Percentiles rank a stretch among this genome's conserved stretches.
These are phyloP conservation scores for Sparidentex hasta DNA, from an alignment of 2,797 vertebrate genomes.

Conservation along the genomic window DNA sequence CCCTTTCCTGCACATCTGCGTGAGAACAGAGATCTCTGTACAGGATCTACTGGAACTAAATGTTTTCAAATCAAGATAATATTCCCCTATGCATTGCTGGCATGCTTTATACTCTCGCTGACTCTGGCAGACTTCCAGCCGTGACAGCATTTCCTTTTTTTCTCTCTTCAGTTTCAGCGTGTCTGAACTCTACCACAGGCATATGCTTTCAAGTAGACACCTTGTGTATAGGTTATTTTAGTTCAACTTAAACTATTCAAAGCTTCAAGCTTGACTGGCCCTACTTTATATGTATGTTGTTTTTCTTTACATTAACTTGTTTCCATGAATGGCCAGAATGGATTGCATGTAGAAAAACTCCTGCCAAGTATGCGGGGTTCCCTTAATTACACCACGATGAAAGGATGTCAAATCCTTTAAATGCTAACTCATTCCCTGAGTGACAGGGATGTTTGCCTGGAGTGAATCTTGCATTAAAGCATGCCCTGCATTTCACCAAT, in stretches of 20 bases:
- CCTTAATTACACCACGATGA: constrained; percentile 53
- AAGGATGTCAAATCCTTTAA: constrained; percentile 55
- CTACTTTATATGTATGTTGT: background rate
- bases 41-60: constrained; percentile 85
- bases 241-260: background rate
- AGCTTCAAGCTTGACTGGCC: background rate
- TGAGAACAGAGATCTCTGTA: constrained; percentile 82
- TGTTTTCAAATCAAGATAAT: constrained; percentile 86
- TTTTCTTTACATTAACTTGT: constrained; percentile 6
- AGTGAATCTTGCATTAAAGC: constrained; percentile 46
- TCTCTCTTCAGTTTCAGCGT: constrained; percentile 19
- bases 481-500: constrained; percentile 33
- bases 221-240: constrained; percentile 1
- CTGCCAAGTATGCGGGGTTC: constrained; percentile 11
- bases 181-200: constrained; percentile 5
- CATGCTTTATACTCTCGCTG: constrained; percentile 74
- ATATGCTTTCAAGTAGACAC: background rate
- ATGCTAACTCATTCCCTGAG: constrained; percentile 33
- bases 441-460: constrained; percentile 31
- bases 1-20: constrained; percentile 80
- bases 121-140: constrained; percentile 62
- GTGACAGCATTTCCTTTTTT: constrained; percentile 70
- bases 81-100: constrained; percentile 82
- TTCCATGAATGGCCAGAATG: constrained; percentile 2
- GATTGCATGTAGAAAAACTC: constrained; percentile 7